phyloP scores from a whole-genome alignment of 2,113 vertebrate species.

The Ceratotherium simum region DNA sequence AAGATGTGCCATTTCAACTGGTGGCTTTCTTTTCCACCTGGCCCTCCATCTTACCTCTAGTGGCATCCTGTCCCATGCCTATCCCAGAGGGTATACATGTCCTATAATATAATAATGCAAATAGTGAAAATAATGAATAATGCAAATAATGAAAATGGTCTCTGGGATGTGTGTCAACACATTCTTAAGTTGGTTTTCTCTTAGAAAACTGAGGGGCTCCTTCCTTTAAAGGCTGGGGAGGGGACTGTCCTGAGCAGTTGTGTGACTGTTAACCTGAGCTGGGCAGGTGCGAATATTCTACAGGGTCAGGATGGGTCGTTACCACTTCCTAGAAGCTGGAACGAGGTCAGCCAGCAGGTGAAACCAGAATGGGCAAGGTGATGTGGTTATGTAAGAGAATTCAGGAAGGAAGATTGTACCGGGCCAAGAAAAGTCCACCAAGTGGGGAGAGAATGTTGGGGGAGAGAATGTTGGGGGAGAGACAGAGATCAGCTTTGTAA shows the following conservation, averaged over 20 bases:
- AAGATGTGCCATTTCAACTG: neutral
- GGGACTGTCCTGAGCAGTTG: neutral
- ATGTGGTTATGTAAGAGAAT: neutral
- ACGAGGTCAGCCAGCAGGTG: neutral
- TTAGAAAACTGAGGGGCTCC: neutral
- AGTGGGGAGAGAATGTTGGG: neutral
- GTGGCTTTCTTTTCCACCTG: neutral
- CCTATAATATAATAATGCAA: neutral
- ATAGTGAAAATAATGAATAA: neutral
- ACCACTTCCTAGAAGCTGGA: neutral
- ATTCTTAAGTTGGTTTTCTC: neutral
- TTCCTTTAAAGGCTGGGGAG: neutral
- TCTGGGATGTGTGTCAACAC: neutral
- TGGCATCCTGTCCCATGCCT: neutral
- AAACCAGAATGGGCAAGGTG: neutral
- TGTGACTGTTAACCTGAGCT: neutral
- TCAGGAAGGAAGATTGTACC: neutral
- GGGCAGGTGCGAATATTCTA: neutral
- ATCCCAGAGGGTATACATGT: neutral
- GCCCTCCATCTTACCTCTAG: neutral
- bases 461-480: neutral
- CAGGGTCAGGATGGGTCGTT: neutral
- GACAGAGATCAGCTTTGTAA: neutral
- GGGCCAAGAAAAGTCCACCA: neutral
- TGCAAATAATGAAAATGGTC: neutral